Percentiles rank a stretch among this genome's conserved stretches.
phyloP scores from a whole-genome alignment of 2,113 vertebrate species.

The Cololabis saira region DNA sequence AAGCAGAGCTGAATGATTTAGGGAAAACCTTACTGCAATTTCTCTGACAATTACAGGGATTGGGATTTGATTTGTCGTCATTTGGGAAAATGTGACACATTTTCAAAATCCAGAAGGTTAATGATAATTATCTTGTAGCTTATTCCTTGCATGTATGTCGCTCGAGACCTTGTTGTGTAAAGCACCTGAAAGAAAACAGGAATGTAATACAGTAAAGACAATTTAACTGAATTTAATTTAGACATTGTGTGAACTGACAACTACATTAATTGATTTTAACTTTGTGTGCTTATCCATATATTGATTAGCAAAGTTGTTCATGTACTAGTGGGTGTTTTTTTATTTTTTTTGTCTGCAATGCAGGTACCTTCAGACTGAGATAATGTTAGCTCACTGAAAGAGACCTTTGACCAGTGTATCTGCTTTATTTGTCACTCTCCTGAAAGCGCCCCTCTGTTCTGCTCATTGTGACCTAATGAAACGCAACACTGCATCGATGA shows the following conservation, averaged over 20 bases:
- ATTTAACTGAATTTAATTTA: background rate
- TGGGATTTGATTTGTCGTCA: too few species aligned
- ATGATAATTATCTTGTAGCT: background rate
- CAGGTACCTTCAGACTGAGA: slow-evolving; percentile 7
- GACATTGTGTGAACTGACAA: background rate
- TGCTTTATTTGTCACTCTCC: slow-evolving; percentile 44
- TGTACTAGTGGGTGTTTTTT: slow-evolving; percentile 5
- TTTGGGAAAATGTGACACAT: background rate
- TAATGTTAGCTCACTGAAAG: slow-evolving; percentile 51
- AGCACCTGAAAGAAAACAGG: too few species aligned
- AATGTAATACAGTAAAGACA: background rate
- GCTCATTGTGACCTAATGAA: slow-evolving; percentile 57
- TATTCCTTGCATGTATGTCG: background rate
- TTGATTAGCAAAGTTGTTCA: too few species aligned
- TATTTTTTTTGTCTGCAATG: background rate
- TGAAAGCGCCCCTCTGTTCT: slow-evolving; percentile 36
- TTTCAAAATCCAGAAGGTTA: background rate
- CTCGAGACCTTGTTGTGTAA: too few species aligned
- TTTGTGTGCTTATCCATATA: background rate
- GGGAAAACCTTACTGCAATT: too few species aligned
- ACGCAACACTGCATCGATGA: slow-evolving; percentile 61
- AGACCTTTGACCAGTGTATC: slow-evolving; percentile 48
- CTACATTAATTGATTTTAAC: background rate
- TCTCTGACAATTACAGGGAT: too few species aligned
- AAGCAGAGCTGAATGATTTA: too few species aligned